These are phyloP conservation scores for Squalus acanthias DNA, from an alignment of 2,797 vertebrate species.

Conservation along the genomic window DNA sequence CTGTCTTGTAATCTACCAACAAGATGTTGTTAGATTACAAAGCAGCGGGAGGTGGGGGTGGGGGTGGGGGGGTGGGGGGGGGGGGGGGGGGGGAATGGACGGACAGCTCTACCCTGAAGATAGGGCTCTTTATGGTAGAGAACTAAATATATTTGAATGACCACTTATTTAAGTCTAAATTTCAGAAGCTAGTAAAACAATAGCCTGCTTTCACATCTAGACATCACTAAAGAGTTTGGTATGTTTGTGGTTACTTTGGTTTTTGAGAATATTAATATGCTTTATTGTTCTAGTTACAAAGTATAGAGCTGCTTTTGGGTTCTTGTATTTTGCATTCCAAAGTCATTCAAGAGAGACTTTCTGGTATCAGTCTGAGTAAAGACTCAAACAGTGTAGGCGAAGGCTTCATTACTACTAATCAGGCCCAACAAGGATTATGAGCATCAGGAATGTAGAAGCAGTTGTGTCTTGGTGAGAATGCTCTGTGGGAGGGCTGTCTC, in stretches of 20 bases:
- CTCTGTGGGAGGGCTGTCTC: slow-evolving; percentile 36
- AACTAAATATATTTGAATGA: neutral
- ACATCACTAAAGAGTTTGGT: neutral
- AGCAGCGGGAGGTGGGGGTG: neutral
- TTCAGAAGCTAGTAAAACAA: neutral
- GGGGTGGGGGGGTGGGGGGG: neutral
- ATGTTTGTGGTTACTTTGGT: neutral
- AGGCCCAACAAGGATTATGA: slow-evolving; percentile 18
- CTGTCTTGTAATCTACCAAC: neutral
- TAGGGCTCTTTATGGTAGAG: neutral
- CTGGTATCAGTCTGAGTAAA: neutral
- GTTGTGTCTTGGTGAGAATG: slow-evolving; percentile 25
- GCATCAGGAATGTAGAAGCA: slow-evolving; percentile 22
- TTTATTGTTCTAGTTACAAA: neutral
- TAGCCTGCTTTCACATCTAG: neutral
- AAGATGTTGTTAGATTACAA: neutral
- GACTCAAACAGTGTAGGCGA: slow-evolving; percentile 4
- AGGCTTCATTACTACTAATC: slow-evolving; percentile 15
- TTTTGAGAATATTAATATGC: neutral
- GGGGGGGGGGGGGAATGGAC: neutral
- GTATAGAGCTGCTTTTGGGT: neutral
- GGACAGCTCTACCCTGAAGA: no score
- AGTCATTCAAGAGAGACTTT: neutral
- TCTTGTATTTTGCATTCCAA: slow-evolving; percentile 15
- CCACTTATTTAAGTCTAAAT: neutral